Evolutionary conservation across 2,797 vertebrate genomes (phyloP).

Genomic region (Phoeniculus purpureus): DNA sequence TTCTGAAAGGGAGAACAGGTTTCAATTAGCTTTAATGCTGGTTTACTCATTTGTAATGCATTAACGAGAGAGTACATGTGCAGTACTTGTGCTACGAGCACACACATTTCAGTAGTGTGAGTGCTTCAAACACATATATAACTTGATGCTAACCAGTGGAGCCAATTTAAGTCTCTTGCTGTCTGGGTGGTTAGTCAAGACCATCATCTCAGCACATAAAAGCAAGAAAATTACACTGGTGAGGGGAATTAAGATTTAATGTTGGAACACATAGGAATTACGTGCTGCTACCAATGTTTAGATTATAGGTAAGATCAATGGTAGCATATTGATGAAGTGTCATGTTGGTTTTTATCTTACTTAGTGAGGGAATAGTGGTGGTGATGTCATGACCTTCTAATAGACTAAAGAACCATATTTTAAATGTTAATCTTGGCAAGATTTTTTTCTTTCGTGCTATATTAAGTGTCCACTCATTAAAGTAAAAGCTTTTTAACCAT

Average conservation of each 20-base stretch:
- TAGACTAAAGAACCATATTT: constrained; percentile 56
- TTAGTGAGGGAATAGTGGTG: background rate
- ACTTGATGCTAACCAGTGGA: background rate
- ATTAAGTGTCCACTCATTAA: constrained; percentile 6
- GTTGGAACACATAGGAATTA: constrained; percentile 29
- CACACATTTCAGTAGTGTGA: background rate
- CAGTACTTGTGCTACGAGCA: background rate
- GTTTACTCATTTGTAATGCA: constrained; percentile 4
- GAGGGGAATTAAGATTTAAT: constrained; percentile 61
- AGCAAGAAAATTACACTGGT: constrained; percentile 45
- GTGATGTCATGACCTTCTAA: constrained; percentile 62
- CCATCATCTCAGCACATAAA: constrained; percentile 39
- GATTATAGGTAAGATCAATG: constrained; percentile 46
- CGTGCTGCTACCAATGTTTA: background rate
- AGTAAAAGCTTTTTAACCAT: constrained; percentile 57
- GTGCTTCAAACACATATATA: background rate
- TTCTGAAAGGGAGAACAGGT: constrained; percentile 16
- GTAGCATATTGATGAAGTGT: constrained; percentile 49
- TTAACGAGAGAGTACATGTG: background rate
- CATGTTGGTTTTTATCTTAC: background rate
- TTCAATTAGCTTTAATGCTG: constrained; percentile 23
- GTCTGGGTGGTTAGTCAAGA: constrained; percentile 56
- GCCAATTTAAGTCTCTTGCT: constrained; percentile 29
- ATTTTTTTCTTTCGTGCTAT: constrained; percentile 1
- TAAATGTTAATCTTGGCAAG: constrained; percentile 59